phyloP scores from a whole-genome alignment of 1,140 invertebrate genomes.

The Hormaphis cornu region DNA sequence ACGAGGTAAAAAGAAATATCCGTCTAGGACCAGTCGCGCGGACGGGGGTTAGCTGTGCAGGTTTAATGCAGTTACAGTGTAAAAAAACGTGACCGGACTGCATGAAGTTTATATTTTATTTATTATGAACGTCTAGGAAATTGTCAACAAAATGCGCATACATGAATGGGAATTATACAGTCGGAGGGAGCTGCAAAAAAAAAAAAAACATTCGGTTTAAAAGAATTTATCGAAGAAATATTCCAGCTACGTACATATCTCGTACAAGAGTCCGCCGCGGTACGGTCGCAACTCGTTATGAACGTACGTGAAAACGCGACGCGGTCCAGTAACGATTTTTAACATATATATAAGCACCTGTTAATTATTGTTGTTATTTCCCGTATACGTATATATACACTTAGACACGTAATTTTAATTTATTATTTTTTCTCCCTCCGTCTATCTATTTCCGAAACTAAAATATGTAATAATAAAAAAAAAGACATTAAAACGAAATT shows the following conservation, averaged over 20 bases:
- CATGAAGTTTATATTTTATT: too few species aligned
- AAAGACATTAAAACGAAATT: not conserved
- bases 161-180: conserved; percentile 25
- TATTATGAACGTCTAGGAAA: conserved; percentile 27
- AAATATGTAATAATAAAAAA: too few species aligned
- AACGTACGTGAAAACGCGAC: too few species aligned
- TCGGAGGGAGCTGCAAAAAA: not conserved
- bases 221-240: conserved; percentile 4
- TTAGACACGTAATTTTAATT: conserved; percentile 8
- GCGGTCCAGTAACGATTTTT: not conserved
- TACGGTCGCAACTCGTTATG: too few species aligned
- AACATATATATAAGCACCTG: not conserved
- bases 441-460: not conserved
- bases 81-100: conserved; percentile 30
- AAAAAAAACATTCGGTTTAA: not conserved
- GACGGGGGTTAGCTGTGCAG: not conserved
- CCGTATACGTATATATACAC: too few species aligned
- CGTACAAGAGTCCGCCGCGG: too few species aligned
- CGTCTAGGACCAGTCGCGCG: not conserved
- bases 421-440: not conserved
- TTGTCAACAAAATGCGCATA: conserved; percentile 31
- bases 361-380: conserved; percentile 14
- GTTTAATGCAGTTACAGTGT: conserved; percentile 17
- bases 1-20: conserved; percentile 10
- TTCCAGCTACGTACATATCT: too few species aligned